A percentile compares a stretch with the other conserved stretches of the same genome.
Evolutionary conservation across 2,113 vertebrate genomes (phyloP).

Genomic region (Coturnix japonica): DNA sequence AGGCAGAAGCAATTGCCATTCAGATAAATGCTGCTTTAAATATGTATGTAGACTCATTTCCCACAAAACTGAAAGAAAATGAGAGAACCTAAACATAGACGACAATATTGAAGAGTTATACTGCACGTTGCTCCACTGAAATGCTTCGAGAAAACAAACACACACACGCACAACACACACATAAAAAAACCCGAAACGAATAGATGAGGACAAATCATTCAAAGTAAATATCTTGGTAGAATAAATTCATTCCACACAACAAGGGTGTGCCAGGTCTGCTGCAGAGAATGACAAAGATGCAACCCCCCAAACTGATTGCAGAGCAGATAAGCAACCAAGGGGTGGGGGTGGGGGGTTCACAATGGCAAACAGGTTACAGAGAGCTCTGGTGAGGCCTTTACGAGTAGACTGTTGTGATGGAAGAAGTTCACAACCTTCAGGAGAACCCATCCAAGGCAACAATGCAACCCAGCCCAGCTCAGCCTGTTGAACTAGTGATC

Average conservation of each 20-base stretch:
- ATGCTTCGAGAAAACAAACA: not conserved
- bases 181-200: not conserved
- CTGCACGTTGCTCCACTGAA: rapidly evolving
- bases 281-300: not conserved
- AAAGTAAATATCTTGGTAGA: not conserved
- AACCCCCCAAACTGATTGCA: not conserved
- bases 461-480: not conserved
- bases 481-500: too few relatives aligned
- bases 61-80: not conserved
- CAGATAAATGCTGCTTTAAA: not conserved
- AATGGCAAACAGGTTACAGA: not conserved
- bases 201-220: not conserved
- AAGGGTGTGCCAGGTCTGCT: not conserved
- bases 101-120: not conserved
- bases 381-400: not conserved
- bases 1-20: not conserved
- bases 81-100: not conserved
- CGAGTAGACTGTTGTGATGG: rapidly evolving
- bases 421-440: not conserved
- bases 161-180: not conserved
- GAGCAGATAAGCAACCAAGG: not conserved
- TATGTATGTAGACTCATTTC: not conserved
- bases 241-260: not conserved
- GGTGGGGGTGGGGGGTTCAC: rapidly evolving
- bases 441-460: not conserved